Evolutionary conservation across 2,888 invertebrate genomes (phyloP).

Genomic region (Acleris holmiana): DNA sequence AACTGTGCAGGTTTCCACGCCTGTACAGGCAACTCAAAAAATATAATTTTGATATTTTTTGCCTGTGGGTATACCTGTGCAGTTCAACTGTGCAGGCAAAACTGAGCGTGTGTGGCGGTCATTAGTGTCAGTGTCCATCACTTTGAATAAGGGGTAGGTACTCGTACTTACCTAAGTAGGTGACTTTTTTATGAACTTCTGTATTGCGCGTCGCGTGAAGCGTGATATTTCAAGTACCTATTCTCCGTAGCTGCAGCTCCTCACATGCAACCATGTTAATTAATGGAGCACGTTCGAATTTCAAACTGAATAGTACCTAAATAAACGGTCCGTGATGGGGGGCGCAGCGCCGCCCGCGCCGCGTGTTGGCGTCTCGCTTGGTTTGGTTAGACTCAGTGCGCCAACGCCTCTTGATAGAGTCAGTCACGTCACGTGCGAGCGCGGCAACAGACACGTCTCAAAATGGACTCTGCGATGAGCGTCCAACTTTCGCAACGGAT

Average conservation of each 20-base stretch:
- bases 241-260: conserved; percentile 37
- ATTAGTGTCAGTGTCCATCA: too few relatives aligned
- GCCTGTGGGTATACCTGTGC: too few relatives aligned
- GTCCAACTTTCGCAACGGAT: conserved; percentile 37
- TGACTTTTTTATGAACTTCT: not conserved
- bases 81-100: too few relatives aligned
- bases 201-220: not conserved
- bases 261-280: conserved; percentile 67
- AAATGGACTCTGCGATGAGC: conserved; percentile 42
- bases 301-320: conserved; percentile 80
- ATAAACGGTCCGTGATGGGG: conserved; percentile 74
- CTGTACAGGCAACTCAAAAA: too few relatives aligned
- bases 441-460: conserved; percentile 52
- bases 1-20: too few relatives aligned
- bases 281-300: conserved; percentile 76
- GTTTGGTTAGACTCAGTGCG: conserved; percentile 60
- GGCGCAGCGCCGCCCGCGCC: conserved; percentile 64
- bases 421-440: conserved; percentile 60
- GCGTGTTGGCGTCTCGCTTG: conserved; percentile 47
- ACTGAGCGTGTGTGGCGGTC: too few relatives aligned
- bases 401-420: conserved; percentile 72
- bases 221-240: not conserved
- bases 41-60: too few relatives aligned
- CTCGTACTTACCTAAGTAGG: not conserved
- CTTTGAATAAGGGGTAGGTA: too few relatives aligned